phyloP scores from a whole-genome alignment of 2,797 vertebrate genomes.

The Pangasius mekongensis region DNA sequence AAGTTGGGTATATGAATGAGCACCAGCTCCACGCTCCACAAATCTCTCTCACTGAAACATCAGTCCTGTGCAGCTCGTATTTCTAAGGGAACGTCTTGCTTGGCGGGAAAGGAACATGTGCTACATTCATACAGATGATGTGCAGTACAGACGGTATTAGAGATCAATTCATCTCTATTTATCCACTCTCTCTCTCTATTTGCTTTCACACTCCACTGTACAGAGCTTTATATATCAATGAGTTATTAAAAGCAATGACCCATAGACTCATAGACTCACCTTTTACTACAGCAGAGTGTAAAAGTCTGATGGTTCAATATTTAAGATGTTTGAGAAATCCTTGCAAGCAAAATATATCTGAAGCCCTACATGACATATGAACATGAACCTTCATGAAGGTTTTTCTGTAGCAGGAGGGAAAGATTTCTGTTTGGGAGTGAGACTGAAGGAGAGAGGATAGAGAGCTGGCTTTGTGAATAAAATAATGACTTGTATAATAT shows the following conservation, averaged over 20 bases:
- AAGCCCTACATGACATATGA: not conserved
- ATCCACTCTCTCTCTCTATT: not conserved
- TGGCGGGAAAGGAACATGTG: not conserved
- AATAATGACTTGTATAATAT: not conserved
- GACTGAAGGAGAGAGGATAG: not conserved
- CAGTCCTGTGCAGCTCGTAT: not conserved
- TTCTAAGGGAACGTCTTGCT: not conserved
- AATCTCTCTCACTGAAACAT: not conserved
- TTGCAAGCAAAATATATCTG: not conserved
- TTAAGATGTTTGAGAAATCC: not conserved
- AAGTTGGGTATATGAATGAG: not conserved
- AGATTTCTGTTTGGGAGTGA: not conserved
- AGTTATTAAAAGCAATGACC: slow-evolving; percentile 10
- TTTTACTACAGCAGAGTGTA: not conserved
- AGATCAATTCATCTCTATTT: slow-evolving; percentile 25
- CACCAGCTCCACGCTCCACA: not conserved
- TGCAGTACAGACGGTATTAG: not conserved
- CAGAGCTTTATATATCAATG: not conserved
- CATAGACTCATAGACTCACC: not conserved
- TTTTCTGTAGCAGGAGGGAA: not conserved
- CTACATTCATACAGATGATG: not conserved
- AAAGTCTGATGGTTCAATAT: not conserved
- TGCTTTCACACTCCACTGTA: not conserved
- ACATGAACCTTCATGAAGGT: not conserved
- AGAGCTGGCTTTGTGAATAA: not conserved